Evolutionary conservation across 2,797 vertebrate species (phyloP).

Genomic region (Cossypha niveicapilla): DNA sequence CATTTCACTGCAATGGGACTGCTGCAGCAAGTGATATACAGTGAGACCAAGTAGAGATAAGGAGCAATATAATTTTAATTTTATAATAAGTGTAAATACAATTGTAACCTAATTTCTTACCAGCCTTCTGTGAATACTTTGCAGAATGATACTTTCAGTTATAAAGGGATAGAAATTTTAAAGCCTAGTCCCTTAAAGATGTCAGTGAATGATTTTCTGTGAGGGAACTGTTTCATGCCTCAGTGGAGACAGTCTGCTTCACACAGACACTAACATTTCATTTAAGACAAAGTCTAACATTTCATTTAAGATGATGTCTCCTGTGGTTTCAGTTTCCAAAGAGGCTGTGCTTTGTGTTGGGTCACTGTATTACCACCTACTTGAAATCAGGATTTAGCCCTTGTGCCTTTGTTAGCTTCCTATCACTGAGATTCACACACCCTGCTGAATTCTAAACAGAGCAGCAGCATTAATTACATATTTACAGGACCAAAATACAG

Average conservation of each 20-base stretch:
- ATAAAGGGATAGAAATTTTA: not conserved
- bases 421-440: not conserved
- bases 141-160: not conserved
- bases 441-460: not conserved
- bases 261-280: not conserved
- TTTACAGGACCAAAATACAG: not conserved
- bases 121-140: not conserved
- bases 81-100: not conserved
- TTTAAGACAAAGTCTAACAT: not conserved
- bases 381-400: not conserved
- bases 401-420: not conserved
- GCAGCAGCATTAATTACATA: not conserved
- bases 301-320: not conserved
- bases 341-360: not conserved
- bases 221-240: not conserved
- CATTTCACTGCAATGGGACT: not conserved
- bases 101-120: not conserved
- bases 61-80: not conserved
- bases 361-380: not conserved
- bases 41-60: not conserved
- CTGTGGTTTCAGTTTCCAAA: not conserved
- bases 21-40: not conserved
- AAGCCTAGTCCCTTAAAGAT: not conserved
- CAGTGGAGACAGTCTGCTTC: conserved; percentile 6
- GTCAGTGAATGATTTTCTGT: not conserved